Base-by-base conservation (phyloP, 2,888 invertebrate genomes). In the Xanthorhoe designata region DNA sequence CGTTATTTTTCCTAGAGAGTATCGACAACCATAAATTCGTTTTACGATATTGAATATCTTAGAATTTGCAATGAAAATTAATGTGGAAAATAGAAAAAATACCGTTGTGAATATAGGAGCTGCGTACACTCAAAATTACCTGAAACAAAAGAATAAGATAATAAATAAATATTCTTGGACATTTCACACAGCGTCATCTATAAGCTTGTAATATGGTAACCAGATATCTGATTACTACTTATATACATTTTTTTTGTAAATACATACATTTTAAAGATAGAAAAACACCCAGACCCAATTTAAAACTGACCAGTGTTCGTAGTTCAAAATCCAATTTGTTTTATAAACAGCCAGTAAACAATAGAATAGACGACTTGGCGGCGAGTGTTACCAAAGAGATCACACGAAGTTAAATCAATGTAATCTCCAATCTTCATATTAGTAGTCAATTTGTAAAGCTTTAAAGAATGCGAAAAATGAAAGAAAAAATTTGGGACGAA, bases 371-470 rank as follows among this genome's bases (percentile, higher is more conserved):
- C 71, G 55, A 62, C 49, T 64, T 54, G 66, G 66, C 69, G 69
- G 61, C 59, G 50, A 57, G 42, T 47, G 55, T 55, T 32, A 32
- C 32, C 2, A 66, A 64, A 66, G 63, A 66, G 32, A 60, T 66
- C 61, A 64, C 52, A 47, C 62, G 56, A 24, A 70, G 42, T 53
- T 59, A 64, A 72, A 74, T 68, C 65, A 63, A 75, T 71, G 71
- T 57, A 73, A 71, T 68, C 66, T 66, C 58, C 65, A 55, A 64
- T 69, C 61, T 50, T 61, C 68, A 69, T 72, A 75, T 74, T 76
- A 75, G 73, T 68, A 71, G 72, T 71, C 71, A 78, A 81, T 78
- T 80, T 81, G 80, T 75, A 66, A 73, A 61, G 64, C 60, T 66
- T 64, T 13, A 59, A 68, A 60, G 68, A 68, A 64, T 65, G 55